phyloP scores from a whole-genome alignment of 1,140 invertebrate species.

The Bombus turneri region DNA sequence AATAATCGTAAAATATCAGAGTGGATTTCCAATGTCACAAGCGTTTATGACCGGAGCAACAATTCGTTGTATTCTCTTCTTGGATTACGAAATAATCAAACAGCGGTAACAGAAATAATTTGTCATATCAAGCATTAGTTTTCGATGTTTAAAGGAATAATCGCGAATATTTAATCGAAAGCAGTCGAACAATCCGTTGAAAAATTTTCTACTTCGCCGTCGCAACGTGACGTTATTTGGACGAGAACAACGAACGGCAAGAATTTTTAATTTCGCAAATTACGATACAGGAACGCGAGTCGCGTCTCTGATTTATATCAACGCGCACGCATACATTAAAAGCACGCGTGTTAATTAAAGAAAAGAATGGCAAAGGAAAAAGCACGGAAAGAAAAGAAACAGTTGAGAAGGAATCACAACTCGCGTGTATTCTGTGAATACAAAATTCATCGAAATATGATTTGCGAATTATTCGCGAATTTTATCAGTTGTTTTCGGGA shows the following conservation, averaged over 20 bases:
- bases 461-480: neutral
- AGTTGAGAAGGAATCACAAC: neutral
- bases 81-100: neutral
- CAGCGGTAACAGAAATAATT: neutral
- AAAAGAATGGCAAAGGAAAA: neutral
- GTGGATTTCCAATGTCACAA: neutral
- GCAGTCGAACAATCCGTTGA: neutral
- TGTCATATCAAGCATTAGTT: neutral
- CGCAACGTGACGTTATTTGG: neutral
- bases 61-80: neutral
- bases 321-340: neutral
- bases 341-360: neutral
- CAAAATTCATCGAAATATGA: neutral
- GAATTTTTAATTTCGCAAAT: constrained; percentile 27
- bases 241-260: neutral
- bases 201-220: neutral
- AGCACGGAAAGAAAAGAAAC: too few relatives aligned
- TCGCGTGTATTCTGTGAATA: neutral
- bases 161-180: neutral
- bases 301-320: neutral
- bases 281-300: neutral
- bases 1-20: neutral
- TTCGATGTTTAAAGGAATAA: neutral
- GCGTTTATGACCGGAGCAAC: neutral
- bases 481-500: neutral